phyloP scores from a whole-genome alignment of 2,797 vertebrate genomes.

The Selene dorsalis region DNA sequence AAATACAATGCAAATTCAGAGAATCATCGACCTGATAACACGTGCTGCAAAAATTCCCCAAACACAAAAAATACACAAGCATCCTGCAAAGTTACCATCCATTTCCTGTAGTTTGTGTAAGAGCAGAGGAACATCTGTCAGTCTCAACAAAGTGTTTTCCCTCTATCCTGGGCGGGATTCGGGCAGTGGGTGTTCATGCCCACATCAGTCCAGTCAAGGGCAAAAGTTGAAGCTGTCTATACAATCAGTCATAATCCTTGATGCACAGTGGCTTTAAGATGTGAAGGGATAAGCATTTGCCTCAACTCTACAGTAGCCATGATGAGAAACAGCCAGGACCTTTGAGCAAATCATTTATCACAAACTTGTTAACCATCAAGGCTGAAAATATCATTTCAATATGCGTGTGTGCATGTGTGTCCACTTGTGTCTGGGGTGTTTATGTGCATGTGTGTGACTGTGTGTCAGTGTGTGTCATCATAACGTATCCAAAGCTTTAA shows the following conservation, averaged over 20 bases:
- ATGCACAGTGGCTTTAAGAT: slow-evolving; percentile 70
- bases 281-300: slow-evolving; percentile 56
- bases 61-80: no score
- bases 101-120: slow-evolving; percentile 43
- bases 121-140: slow-evolving; percentile 51
- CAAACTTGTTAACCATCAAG: slow-evolving; percentile 56
- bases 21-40: no score
- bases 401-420: slow-evolving; percentile 27
- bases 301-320: slow-evolving; percentile 39
- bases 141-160: slow-evolving; percentile 37
- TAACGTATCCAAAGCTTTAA: slow-evolving; percentile 83
- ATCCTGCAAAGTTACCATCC: not conserved
- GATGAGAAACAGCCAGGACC: slow-evolving; percentile 41
- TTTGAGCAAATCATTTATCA: slow-evolving; percentile 59
- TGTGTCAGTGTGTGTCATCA: slow-evolving; percentile 68
- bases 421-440: slow-evolving; percentile 32
- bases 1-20: no score
- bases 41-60: no score
- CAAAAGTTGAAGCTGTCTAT: slow-evolving; percentile 64
- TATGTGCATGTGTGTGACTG: slow-evolving; percentile 51
- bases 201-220: slow-evolving; percentile 29
- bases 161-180: slow-evolving; percentile 6
- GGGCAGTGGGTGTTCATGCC: slow-evolving; percentile 37
- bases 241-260: slow-evolving; percentile 69
- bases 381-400: slow-evolving; percentile 56